Evolutionary conservation across 2,113 vertebrate species (phyloP).

Genomic region (Lethenteron camtschaticum): DNA sequence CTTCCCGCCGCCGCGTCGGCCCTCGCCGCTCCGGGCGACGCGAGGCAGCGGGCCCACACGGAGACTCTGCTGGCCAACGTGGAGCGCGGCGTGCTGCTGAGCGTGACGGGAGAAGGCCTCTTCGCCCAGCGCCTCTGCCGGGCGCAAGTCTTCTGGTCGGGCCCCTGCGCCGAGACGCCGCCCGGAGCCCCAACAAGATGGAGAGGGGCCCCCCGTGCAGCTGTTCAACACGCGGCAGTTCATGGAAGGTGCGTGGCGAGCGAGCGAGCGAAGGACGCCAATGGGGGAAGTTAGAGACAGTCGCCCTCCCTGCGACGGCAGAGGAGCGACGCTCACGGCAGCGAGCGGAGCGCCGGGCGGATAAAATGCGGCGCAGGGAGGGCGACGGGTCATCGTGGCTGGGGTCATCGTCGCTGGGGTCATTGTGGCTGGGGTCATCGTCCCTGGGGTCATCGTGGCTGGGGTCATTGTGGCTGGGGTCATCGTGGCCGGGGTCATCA

Average conservation of each 20-base stretch:
- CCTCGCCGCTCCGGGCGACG: neutral
- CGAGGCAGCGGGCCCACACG: neutral
- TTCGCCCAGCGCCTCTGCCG: neutral
- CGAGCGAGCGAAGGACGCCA: no score
- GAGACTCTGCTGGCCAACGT: neutral
- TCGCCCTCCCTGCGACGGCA: no score
- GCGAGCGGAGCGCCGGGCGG: no score
- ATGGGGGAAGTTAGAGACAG: no score
- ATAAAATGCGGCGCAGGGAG: no score
- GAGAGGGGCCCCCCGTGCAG: neutral
- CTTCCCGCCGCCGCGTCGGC: neutral
- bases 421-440: no score
- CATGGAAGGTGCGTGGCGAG: neutral
- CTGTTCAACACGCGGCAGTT: constrained; percentile 1
- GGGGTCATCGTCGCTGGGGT: no score
- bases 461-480: no score
- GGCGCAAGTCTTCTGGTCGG: neutral
- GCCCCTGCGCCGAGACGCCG: neutral
- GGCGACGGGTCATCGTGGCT: no score
- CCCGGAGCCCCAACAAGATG: constrained; percentile 1
- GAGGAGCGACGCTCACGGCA: no score
- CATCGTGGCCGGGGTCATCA: no score
- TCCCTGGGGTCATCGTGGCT: no score
- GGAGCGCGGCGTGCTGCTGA: neutral
- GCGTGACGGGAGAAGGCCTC: neutral